Conservation (phyloP, 2,888 invertebrate species). For the Chrysopilus asiliformis region DNA sequence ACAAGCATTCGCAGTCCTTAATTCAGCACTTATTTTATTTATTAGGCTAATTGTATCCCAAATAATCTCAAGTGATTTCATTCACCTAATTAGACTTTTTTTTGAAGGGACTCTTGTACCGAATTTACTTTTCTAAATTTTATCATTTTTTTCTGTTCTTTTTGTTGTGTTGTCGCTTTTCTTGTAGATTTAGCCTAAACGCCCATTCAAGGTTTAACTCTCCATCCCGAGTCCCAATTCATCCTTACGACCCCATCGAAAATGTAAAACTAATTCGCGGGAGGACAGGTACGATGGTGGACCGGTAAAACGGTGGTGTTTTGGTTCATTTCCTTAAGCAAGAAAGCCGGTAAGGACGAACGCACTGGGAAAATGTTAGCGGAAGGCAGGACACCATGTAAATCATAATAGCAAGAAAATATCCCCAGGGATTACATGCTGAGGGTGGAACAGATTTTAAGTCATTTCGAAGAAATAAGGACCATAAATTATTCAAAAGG, state of each 20-base stretch:
- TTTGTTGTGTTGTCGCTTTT: neutral
- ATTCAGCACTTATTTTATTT: constrained; percentile 11
- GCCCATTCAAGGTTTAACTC: too few species aligned
- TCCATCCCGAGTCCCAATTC: too few species aligned
- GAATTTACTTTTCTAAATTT: neutral
- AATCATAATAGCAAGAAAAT: constrained; percentile 8
- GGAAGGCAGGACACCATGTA: constrained; percentile 6
- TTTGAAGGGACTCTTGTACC: constrained; percentile 4
- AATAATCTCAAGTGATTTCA: constrained; percentile 10
- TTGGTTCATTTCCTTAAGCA: too few species aligned
- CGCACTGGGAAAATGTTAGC: too few species aligned
- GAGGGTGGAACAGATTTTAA: too few species aligned
- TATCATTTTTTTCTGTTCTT: neutral
- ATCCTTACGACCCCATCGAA: too few species aligned
- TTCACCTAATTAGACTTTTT: constrained; percentile 13
- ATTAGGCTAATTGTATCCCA: constrained; percentile 13
- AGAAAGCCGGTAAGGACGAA: too few species aligned
- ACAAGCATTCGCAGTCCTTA: constrained; percentile 5
- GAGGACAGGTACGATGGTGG: constrained; percentile 3
- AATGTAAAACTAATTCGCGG: neutral
- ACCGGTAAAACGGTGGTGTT: neutral
- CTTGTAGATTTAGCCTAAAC: neutral
- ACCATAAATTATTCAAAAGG: constrained; percentile 12
- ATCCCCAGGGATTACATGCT: constrained; percentile 13
- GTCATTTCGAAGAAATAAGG: constrained; percentile 12